Conservation (phyloP, 2,888 invertebrate genomes). For the Hypomecis atomaria region DNA sequence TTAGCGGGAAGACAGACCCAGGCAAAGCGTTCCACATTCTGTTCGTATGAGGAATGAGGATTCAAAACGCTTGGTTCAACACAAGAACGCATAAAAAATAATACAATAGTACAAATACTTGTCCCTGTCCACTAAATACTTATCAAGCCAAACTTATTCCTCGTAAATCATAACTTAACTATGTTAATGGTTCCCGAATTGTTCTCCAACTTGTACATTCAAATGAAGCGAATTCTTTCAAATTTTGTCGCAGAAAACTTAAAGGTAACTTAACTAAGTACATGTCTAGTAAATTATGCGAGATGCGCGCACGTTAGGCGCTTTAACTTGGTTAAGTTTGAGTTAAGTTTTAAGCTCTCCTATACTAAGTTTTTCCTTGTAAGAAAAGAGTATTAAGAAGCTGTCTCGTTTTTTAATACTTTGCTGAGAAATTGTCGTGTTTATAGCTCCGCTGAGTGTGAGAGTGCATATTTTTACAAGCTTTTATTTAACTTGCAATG, state of each 20-base stretch:
- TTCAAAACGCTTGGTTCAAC: too few species aligned
- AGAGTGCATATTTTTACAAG: too few species aligned
- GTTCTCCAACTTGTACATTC: constrained; percentile 18
- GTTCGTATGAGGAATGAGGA: too few species aligned
- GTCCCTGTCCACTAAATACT: neutral
- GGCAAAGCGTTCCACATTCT: too few species aligned
- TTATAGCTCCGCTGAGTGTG: too few species aligned
- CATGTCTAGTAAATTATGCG: constrained; percentile 55
- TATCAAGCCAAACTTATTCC: neutral
- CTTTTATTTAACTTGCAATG: too few species aligned
- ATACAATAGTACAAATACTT: too few species aligned
- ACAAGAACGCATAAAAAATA: too few species aligned
- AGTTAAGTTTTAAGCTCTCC: constrained; percentile 44
- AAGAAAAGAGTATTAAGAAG: constrained; percentile 13
- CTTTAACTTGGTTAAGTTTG: constrained; percentile 48
- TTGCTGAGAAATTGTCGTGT: neutral
- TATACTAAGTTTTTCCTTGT: constrained; percentile 21
- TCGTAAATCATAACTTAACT: constrained; percentile 9
- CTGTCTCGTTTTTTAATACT: constrained; percentile 11
- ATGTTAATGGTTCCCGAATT: constrained; percentile 6
- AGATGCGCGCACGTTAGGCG: constrained; percentile 47
- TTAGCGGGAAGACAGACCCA: too few species aligned
- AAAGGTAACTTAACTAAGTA: constrained; percentile 44
- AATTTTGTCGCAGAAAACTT: constrained; percentile 28
- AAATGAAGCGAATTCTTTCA: constrained; percentile 25